phyloP scores from a whole-genome alignment of 1,140 invertebrate species.

The Macrobrachium rosenbergii region DNA sequence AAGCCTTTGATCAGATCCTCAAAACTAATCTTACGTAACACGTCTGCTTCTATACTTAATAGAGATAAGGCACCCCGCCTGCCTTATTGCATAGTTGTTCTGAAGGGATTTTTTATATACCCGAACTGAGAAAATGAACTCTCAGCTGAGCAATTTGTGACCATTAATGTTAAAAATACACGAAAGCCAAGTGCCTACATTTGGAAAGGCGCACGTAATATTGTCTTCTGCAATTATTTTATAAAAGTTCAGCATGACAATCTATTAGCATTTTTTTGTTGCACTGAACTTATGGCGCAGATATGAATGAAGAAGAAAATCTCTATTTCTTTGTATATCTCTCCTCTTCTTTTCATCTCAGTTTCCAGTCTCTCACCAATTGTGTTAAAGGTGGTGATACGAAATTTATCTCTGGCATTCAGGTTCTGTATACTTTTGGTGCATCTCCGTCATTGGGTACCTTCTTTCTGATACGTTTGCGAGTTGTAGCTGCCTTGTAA shows the following conservation, averaged over 20 bases:
- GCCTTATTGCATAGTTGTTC: no score
- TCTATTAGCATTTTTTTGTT: slow-evolving; percentile 52
- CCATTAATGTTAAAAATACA: slow-evolving; percentile 26
- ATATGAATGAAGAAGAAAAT: slow-evolving; percentile 60
- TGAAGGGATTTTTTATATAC: neutral
- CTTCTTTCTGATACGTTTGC: slow-evolving; percentile 52
- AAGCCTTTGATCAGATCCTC: no score
- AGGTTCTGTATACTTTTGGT: no score
- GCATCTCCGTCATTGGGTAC: slow-evolving; percentile 60
- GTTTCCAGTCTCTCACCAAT: slow-evolving; percentile 64
- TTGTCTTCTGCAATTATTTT: slow-evolving; percentile 39
- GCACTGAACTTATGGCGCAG: slow-evolving; percentile 59
- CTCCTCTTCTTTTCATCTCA: slow-evolving; percentile 64
- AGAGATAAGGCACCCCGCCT: no score
- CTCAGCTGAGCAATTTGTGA: slow-evolving; percentile 4
- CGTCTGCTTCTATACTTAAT: no score
- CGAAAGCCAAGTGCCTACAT: slow-evolving; percentile 36
- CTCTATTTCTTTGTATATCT: slow-evolving; percentile 46
- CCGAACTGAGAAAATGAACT: slow-evolving; percentile 1
- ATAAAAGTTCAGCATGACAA: slow-evolving; percentile 38
- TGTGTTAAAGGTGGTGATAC: slow-evolving; percentile 44
- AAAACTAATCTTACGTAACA: no score
- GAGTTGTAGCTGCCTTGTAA: slow-evolving; percentile 52
- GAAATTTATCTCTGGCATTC: slow-evolving; percentile 64
- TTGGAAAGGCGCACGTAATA: slow-evolving; percentile 34